Evolutionary conservation across 2,888 invertebrate species (phyloP).

Genomic region (Diarsia rubi): DNA sequence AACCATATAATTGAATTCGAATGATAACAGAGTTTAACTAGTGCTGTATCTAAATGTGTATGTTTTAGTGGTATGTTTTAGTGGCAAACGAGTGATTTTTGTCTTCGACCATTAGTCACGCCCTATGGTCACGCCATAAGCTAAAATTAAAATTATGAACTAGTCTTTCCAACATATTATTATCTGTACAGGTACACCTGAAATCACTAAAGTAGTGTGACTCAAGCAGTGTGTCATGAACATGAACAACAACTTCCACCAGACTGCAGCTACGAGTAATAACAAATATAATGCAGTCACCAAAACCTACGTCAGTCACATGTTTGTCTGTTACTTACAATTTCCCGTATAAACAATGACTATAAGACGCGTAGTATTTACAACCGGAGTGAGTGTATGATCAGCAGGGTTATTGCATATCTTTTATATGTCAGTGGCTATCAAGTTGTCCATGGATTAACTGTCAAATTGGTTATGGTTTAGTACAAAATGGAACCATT

Average conservation of each 20-base stretch:
- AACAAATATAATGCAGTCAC: background rate
- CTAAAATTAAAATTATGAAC: too few species aligned
- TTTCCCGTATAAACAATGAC: background rate
- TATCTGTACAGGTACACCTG: too few species aligned
- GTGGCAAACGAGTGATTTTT: background rate
- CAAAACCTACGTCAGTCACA: background rate
- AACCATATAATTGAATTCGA: constrained; percentile 1
- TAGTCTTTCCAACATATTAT: background rate
- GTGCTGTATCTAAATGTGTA: constrained; percentile 1
- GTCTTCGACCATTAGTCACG: background rate
- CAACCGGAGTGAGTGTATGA: too few species aligned
- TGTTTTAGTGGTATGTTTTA: too few species aligned
- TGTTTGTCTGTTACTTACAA: background rate
- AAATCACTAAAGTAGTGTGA: background rate
- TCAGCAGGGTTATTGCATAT: too few species aligned
- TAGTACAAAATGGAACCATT: too few species aligned
- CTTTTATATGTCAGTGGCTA: too few species aligned
- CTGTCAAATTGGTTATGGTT: too few species aligned
- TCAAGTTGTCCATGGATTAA: too few species aligned
- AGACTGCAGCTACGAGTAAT: background rate
- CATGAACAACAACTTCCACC: background rate
- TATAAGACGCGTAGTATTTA: background rate
- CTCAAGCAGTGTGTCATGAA: background rate
- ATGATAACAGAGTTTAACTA: constrained; percentile 1
- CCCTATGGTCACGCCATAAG: background rate